Base-by-base conservation (phyloP, 2,888 invertebrate species). In the Aquatica leii region DNA sequence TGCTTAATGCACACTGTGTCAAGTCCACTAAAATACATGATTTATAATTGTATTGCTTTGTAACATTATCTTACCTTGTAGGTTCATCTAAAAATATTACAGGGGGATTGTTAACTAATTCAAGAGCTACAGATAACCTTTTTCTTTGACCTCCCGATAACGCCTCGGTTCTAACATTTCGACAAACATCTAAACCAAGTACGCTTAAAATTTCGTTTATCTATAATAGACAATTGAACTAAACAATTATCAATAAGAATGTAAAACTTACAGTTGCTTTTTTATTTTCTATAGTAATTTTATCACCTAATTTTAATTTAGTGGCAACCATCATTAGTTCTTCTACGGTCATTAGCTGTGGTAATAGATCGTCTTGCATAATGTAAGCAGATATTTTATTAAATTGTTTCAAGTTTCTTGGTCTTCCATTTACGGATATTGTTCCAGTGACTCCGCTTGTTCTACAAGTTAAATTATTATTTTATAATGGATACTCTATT, bases 11-110 rank as follows among this genome's bases (percentile, higher is more conserved):
- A 87, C 0, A 90, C 87, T 69, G 90, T 86, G 79, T 93, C 93
- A 66, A 93, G 80, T 5, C 93, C 93, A 60, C 91, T 87, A 81
- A 2, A 80, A 80, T 51, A 0, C 43, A 49, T n/a, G n/a, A 51
- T n/a, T 20, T 6, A 17, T 18, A n/a, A 53, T 43, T 12, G 1
- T 21, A 52, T 55, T 68, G 14, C 6, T 20, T 34, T 15, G 9
- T 35, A 52, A 17, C 41, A 48, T 6, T 1, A 35, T 82, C 86
- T 85, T 80, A 92, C 92, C 90, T 90, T 1, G 92, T 92, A 17
- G 93, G 92, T 78, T 93, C 92, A 78, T 93, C 93, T 71, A 93
- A 82, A 78, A 92, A 92, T 79, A 93, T 90, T 37, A 93, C 86
- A 0, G 92, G 92, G 8, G 93, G 93, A 78, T 93, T 93, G 81